phyloP scores from a whole-genome alignment of 2,113 vertebrate genomes.

The Neogobius melanostomus region DNA sequence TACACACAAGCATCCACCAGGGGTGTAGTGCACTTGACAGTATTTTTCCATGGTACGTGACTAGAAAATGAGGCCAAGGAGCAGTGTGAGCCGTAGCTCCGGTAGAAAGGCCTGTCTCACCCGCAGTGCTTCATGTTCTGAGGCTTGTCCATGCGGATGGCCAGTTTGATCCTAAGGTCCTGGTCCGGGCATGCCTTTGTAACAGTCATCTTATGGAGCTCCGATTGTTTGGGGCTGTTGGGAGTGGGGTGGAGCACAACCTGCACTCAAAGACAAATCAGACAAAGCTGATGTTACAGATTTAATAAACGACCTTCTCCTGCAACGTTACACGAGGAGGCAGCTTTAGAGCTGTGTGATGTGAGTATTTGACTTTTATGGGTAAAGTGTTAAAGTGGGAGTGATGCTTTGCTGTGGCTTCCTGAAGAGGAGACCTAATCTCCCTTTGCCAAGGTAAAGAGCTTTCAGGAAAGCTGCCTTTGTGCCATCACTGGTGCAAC shows the following conservation, averaged over 20 bases:
- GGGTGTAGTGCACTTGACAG: slow-evolving; percentile 58
- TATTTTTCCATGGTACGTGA: slow-evolving; percentile 65
- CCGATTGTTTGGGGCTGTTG: slow-evolving; percentile 96
- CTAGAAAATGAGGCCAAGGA: slow-evolving; percentile 69
- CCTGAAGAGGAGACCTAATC: slow-evolving; percentile 60
- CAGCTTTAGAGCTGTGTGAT: slow-evolving; percentile 22
- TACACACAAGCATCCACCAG: slow-evolving; percentile 57
- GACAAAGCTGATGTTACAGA: slow-evolving; percentile 1
- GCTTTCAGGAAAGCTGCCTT: slow-evolving; percentile 65
- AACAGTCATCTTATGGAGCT: slow-evolving; percentile 98
- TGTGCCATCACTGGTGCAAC: slow-evolving; percentile 59
- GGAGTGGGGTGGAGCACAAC: slow-evolving; percentile 97
- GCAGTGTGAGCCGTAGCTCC: slow-evolving; percentile 43
- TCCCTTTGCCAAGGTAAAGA: slow-evolving; percentile 71
- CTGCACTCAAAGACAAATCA: slow-evolving; percentile 54
- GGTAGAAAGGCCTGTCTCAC: slow-evolving; percentile 74
- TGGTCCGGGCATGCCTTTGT: slow-evolving; percentile 98
- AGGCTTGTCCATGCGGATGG: slow-evolving; percentile 98
- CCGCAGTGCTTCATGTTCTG: slow-evolving; percentile 99
- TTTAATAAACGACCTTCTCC: slow-evolving; percentile 18
- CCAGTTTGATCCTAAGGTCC: slow-evolving; percentile 97
- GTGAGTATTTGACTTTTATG: slow-evolving; percentile 14
- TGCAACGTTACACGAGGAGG: slow-evolving; percentile 35
- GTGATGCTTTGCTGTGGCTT: slow-evolving; percentile 43
- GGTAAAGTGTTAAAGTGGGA: slow-evolving; percentile 29